Conservation (phyloP, 2,888 invertebrate genomes). For the Drosophila bunnanda region DNA sequence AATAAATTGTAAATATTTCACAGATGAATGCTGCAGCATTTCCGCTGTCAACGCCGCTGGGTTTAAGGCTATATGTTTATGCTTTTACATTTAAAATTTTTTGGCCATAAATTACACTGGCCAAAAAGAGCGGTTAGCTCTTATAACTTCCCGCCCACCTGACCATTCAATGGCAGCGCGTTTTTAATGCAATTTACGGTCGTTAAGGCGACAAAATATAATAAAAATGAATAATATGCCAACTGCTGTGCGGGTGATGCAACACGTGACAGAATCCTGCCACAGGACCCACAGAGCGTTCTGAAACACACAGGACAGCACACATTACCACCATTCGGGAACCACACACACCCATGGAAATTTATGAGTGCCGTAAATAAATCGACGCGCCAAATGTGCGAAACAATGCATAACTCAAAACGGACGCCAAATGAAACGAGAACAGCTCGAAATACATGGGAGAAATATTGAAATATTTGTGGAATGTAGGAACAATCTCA, state of each 20-base stretch:
- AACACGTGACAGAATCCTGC: conserved; percentile 72
- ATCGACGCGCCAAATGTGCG: conserved; percentile 75
- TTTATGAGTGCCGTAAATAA: conserved; percentile 74
- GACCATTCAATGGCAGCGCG: conserved; percentile 69
- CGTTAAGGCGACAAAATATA: conserved; percentile 81
- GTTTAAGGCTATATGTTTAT: conserved; percentile 29
- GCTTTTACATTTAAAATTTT: conserved; percentile 37
- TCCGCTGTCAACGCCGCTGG: conserved; percentile 42
- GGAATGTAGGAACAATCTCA: conserved; percentile 15
- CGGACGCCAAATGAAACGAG: conserved; percentile 29
- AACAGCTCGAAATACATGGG: conserved; percentile 30
- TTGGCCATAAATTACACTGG: conserved; percentile 33
- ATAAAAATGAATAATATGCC: conserved; percentile 80
- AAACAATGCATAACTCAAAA: conserved; percentile 76
- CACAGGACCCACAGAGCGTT: conserved; percentile 53
- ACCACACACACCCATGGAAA: conserved; percentile 41
- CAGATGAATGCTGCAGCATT: conserved; percentile 43
- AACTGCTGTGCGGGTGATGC: conserved; percentile 65
- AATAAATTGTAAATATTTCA: conserved; percentile 63
- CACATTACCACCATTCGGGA: conserved; percentile 20
- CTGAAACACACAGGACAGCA: conserved; percentile 16
- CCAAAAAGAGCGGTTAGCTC: conserved; percentile 27
- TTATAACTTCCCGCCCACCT: conserved; percentile 16
- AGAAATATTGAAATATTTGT: conserved; percentile 51
- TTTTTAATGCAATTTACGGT: conserved; percentile 80